phyloP scores from a whole-genome alignment of 2,113 vertebrate genomes.

The Mesitornis unicolor region DNA sequence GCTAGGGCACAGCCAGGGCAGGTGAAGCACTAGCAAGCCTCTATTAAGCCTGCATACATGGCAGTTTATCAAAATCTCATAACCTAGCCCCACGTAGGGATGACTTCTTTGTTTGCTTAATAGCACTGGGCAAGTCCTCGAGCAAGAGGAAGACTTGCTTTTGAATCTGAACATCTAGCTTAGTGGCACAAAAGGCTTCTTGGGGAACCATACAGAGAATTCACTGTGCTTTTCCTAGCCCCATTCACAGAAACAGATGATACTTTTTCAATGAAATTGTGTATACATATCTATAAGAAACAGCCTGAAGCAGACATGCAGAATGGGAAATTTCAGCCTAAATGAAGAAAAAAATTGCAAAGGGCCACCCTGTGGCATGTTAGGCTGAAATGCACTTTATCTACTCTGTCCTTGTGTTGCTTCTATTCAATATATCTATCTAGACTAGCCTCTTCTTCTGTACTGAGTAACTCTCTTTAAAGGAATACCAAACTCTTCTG shows the following conservation, averaged over 20 bases:
- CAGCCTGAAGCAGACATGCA: not conserved
- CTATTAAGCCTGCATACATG: not conserved
- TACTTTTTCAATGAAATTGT: not conserved
- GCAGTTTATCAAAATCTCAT: not conserved
- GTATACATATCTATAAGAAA: not conserved
- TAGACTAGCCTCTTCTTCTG: not conserved
- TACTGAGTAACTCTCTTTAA: not conserved
- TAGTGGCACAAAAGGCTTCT: not conserved
- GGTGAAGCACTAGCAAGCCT: not conserved
- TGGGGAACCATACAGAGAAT: not conserved
- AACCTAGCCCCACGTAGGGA: not conserved
- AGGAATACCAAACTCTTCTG: not conserved
- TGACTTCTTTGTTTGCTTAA: not conserved
- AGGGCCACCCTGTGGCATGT: not conserved
- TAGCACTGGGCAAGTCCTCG: not conserved
- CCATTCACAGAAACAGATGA: not conserved
- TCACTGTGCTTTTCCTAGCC: not conserved
- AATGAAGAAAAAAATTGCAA: not conserved
- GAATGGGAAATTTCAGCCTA: not conserved
- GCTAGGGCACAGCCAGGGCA: not conserved
- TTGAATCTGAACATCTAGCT: not conserved
- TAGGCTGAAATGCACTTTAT: not conserved
- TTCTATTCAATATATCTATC: conserved; percentile 6
- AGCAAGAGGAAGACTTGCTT: not conserved
- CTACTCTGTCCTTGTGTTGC: not conserved